A percentile compares a stretch with the other conserved stretches of the same genome.
These are phyloP conservation scores for Schizothorax lantsangensis DNA, from an alignment of 2,797 vertebrate genomes.

Conservation along the genomic window DNA sequence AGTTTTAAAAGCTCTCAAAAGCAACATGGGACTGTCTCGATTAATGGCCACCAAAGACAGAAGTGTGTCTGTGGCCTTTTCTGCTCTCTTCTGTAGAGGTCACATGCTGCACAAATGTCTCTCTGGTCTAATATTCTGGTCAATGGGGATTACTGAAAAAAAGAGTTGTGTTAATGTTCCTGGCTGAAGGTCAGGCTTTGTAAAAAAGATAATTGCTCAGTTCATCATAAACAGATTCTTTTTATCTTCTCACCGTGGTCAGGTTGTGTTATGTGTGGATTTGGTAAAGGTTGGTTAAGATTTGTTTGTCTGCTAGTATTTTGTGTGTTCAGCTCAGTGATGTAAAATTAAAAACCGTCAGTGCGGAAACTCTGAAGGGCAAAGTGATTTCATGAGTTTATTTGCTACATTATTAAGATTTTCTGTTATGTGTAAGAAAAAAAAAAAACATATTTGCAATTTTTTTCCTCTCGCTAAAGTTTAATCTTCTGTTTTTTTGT, in stretches of 20 bases:
- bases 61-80: not conserved
- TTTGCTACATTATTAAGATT: not conserved
- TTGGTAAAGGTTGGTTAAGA: not conserved
- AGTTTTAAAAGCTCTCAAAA: not conserved
- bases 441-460: not conserved
- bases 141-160: not conserved
- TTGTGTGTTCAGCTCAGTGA: not conserved
- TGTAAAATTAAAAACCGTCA: not conserved
- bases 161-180: not conserved
- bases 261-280: not conserved
- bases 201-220: not conserved
- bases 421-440: not conserved
- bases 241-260: not conserved
- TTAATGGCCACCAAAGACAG: not conserved
- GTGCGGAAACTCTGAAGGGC: not conserved
- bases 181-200: constrained; percentile 8
- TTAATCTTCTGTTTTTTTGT: no score
- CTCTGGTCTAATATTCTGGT: constrained; percentile 10
- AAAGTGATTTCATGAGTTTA: not conserved
- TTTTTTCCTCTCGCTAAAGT: not conserved
- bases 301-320: not conserved
- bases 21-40: not conserved
- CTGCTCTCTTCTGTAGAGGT: constrained; percentile 20
- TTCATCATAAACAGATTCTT: not conserved
- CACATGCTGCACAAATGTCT: not conserved